Evolutionary conservation across 2,113 vertebrate species (phyloP), one percentile per base, ranked within the genome.

Genomic region (Synchiropus splendidus): DNA sequence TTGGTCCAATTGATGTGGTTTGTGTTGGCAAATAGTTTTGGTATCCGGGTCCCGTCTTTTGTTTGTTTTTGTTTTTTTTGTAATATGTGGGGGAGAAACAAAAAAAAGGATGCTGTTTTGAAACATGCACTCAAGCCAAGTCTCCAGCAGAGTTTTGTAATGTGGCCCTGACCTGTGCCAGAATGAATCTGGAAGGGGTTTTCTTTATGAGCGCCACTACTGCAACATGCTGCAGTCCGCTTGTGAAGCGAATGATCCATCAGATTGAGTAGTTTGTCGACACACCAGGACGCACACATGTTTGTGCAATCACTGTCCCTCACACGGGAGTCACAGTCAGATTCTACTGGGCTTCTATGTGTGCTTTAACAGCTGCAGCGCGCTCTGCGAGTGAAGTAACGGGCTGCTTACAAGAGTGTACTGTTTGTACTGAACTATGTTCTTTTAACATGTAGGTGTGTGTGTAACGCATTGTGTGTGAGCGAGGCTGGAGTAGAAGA

Each of bases 121-220:
- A 33, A 48, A 39, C 39, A 55, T 38, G 31, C 39, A 39, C 36
- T 54, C 35, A 6, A 45, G 36, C 15, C 52, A 36, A 54, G 66
- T 65, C 31, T 54, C 15, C 36, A 33, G 36, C 42, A 36, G 16
- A 44, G 38, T 36, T 59, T 31, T 13, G 46, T 58, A 62, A 63
- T 54, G 55, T 51, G 42, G 39, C 48, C 44, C 4, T 0, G 64
- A 53, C 38, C 15, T 36, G 32, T 59, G 36, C 45, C 39, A 44
- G 5, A 6, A 58, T 67, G 55, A 56, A 78, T 74, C 59, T 27
- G 27, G 67, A 53, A 35, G 64, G 61, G 55, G 36, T 54, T 72
- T 10, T 27, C 21, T 27, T 27, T 27, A 27, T 27, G n/a, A n/a
- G n/a, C n/a, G n/a, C n/a, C n/a, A n/a, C n/a, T n/a, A n/a, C n/a